A percentile compares a stretch with the other conserved stretches of the same genome.
Evolutionary conservation across 2,888 invertebrate species (phyloP).

Genomic region (Arge pagana): DNA sequence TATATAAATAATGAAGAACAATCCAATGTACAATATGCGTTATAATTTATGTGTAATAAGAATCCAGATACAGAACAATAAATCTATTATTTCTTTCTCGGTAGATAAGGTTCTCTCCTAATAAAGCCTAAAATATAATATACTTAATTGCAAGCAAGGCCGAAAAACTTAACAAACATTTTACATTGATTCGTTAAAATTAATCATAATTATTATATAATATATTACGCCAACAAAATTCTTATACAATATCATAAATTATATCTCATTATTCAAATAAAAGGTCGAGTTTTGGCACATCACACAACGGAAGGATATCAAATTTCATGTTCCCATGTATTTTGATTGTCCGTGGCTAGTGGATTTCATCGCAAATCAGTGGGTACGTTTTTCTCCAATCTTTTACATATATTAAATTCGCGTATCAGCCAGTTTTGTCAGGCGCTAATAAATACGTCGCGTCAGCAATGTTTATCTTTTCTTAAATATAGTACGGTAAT

Average conservation of each 20-base stretch:
- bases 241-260: conserved; percentile 38
- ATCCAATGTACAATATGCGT: conserved; percentile 13
- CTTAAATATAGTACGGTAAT: conserved; percentile 21
- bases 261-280: conserved; percentile 34
- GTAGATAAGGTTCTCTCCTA: conserved; percentile 44
- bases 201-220: conserved; percentile 35
- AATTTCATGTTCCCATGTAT: conserved; percentile 40
- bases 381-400: conserved; percentile 7
- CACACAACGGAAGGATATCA: conserved; percentile 51
- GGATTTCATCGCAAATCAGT: conserved; percentile 31
- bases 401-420: conserved; percentile 22
- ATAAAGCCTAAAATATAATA: conserved; percentile 54
- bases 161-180: conserved; percentile 59
- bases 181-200: conserved; percentile 50
- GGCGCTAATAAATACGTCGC: conserved; percentile 21
- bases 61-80: conserved; percentile 18
- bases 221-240: conserved; percentile 48
- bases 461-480: conserved; percentile 11
- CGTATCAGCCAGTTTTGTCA: conserved; percentile 20
- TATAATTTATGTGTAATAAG: conserved; percentile 14
- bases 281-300: conserved; percentile 46
- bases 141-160: conserved; percentile 54
- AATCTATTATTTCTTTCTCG: conserved; percentile 19
- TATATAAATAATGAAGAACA: conserved; percentile 17
- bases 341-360: conserved; percentile 55